A percentile compares a stretch with the other conserved stretches of the same genome.
Evolutionary conservation across 1,140 invertebrate genomes (phyloP).

Genomic region (Paracyclopina nana): DNA sequence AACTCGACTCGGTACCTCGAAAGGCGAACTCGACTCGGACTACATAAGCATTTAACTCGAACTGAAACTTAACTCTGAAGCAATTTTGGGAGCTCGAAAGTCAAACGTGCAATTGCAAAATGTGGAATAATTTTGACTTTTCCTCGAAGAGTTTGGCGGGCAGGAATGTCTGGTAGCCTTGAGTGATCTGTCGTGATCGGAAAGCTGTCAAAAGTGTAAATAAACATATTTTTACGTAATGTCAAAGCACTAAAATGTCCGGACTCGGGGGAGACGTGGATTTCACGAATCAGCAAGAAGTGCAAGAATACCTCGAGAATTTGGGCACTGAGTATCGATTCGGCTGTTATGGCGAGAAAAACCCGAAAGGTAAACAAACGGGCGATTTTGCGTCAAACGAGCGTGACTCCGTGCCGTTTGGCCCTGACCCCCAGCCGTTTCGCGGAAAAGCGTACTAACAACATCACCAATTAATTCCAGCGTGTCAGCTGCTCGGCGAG

Average conservation of each 20-base stretch:
- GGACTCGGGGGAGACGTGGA: conserved; percentile 17
- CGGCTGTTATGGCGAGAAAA: conserved; percentile 28
- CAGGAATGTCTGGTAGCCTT: background rate
- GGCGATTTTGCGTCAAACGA: background rate
- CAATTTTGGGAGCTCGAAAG: no score
- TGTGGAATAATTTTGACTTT: no score
- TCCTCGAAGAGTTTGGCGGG: no score
- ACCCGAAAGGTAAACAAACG: conserved; percentile 24
- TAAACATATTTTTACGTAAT: no score
- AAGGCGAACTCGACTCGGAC: no score
- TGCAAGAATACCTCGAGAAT: conserved; percentile 28
- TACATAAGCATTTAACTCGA: no score
- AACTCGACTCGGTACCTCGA: no score
- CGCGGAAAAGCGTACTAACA: background rate
- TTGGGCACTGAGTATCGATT: conserved; percentile 29
- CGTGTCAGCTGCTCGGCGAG: background rate
- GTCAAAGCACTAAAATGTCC: background rate
- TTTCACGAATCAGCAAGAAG: conserved; percentile 26
- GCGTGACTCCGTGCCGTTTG: background rate
- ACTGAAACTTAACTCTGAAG: no score
- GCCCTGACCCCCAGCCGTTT: background rate
- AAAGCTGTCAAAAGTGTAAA: no score
- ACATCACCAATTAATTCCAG: background rate
- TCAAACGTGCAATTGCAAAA: no score
- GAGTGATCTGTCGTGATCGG: background rate